Base-by-base conservation (phyloP, 2,888 invertebrate species). In the Drosophila percnosoma region DNA sequence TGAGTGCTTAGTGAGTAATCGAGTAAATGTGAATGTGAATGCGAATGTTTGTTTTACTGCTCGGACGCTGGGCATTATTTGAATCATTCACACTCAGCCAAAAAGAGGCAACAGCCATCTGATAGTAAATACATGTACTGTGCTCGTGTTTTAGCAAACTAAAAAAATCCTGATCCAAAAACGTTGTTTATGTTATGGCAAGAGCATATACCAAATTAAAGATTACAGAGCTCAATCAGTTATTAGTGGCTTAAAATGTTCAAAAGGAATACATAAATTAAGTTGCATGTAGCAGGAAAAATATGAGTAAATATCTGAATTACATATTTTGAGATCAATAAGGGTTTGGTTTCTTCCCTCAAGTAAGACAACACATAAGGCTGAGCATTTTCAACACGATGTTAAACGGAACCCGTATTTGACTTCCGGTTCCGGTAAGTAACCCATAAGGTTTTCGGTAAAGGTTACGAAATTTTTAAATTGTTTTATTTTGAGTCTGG, bases 1-100 rank as follows among this genome's bases (percentile, higher is more conserved):
- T 69, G 78, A 80, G 73, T 80, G 77, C 65, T 77, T 31, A 69
- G 82, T 87, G 88, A 83, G 85, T 85, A 87, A 83, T 78, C 80
- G 51, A 72, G 54, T 68, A 62, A 66, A 52, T 78, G 61, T 61
- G 74, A 78, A 68, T 62, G 27, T 24, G 24, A 40, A 34, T 62
- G 15, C 13, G 18, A 40, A 45, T 74, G 67, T 69, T 62, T 57
- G 27, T 45, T 54, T 54, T 21, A 61, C 55, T 62, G 53, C 58
- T 61, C 48, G 59, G 53, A 64, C 61, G 29, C 31, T 38, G 45
- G 31, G 33, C 60, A 42, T 6, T 42, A 34, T 61, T 73, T 73
- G 60, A 77, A 78, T 77, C 73, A 77, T 78, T 78, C 68, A 66
- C 68, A 40, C 18, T 21, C n/a, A 4, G 38, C 5, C 38, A 8